Percentiles rank a stretch among this genome's conserved stretches.
These are phyloP conservation scores for Nycteola revayana DNA, from an alignment of 2,888 invertebrate species.

Conservation along the genomic window DNA sequence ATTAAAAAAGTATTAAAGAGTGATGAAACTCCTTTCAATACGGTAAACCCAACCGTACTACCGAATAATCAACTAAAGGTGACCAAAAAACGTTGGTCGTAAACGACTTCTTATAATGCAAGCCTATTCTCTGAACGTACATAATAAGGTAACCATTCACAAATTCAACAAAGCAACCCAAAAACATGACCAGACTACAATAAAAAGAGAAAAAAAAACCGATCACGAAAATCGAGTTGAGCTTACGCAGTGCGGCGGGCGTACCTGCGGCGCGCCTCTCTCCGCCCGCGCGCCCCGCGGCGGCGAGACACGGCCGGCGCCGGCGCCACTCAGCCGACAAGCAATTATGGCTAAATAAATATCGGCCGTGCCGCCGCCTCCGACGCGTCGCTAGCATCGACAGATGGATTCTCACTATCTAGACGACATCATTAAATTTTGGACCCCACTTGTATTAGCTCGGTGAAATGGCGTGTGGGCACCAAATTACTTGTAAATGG, in stretches of 20 bases:
- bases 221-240: conserved; percentile 75
- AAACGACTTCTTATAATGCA: conserved; percentile 44
- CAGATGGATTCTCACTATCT: conserved; percentile 71
- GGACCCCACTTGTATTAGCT: conserved; percentile 54
- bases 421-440: conserved; percentile 70
- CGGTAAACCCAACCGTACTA: conserved; percentile 20
- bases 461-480: conserved; percentile 60
- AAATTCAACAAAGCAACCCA: conserved; percentile 73
- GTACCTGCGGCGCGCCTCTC: conserved; percentile 60
- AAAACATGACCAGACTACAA: conserved; percentile 72
- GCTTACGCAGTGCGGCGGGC: conserved; percentile 65
- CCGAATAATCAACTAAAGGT: conserved; percentile 23
- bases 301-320: conserved; percentile 77
- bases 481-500: conserved; percentile 56
- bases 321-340: conserved; percentile 79
- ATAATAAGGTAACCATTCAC: conserved; percentile 65
- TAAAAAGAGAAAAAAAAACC: conserved; percentile 63
- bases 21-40: conserved; percentile 8
- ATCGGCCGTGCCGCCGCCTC: conserved; percentile 74
- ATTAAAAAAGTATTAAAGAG: conserved; percentile 16
- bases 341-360: conserved; percentile 82
- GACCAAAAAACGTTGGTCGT: conserved; percentile 39
- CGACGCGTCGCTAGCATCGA: conserved; percentile 62
- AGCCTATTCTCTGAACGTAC: conserved; percentile 39
- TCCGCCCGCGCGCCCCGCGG: conserved; percentile 30